Evolutionary conservation across 2,113 vertebrate species (phyloP).

Genomic region (Pluvianellus socialis): DNA sequence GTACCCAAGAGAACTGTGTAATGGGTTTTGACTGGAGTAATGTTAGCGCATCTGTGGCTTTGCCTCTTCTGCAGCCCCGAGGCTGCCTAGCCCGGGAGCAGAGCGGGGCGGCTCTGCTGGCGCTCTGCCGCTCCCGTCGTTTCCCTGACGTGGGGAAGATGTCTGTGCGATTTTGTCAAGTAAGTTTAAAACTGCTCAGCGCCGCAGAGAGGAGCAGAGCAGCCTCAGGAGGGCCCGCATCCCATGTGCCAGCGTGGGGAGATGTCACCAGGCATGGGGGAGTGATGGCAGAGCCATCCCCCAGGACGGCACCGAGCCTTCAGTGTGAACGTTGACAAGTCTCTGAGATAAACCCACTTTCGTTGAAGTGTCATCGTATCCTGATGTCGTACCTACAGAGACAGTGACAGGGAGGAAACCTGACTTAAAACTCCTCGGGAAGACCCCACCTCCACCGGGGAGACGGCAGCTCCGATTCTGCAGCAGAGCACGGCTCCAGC

Average conservation of each 20-base stretch:
- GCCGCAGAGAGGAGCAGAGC: background rate
- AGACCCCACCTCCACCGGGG: accelerated
- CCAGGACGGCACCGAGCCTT: accelerated
- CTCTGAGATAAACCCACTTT: background rate
- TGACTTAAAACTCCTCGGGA: background rate
- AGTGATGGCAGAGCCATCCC: background rate
- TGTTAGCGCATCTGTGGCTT: background rate
- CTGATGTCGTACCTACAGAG: background rate
- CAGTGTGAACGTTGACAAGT: accelerated
- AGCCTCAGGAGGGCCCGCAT: background rate
- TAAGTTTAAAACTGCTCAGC: background rate
- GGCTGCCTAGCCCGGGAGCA: background rate
- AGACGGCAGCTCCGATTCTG: accelerated
- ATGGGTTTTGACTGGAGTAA: background rate
- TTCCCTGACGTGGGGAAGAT: background rate
- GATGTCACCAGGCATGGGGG: accelerated
- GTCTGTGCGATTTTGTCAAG: background rate
- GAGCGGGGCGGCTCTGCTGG: accelerated
- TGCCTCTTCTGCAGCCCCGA: background rate
- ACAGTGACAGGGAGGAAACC: background rate
- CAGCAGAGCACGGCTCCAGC: background rate
- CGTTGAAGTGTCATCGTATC: background rate
- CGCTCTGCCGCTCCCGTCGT: accelerated
- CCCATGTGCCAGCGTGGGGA: too few species aligned
- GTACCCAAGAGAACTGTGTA: background rate